Conservation (phyloP, 1,140 invertebrate species). For the Drosophila willistoni region DNA sequence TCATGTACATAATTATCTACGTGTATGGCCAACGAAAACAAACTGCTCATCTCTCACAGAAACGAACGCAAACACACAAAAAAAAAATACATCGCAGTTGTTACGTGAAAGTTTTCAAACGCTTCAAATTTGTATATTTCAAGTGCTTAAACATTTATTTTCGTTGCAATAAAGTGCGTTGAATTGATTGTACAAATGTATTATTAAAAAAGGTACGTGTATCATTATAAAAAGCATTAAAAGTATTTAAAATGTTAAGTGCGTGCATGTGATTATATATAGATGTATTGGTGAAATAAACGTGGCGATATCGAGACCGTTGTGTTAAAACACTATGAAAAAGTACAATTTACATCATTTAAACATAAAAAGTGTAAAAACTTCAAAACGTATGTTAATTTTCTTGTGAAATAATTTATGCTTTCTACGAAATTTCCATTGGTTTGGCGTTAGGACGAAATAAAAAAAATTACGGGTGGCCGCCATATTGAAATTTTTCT, state of each 20-base stretch:
- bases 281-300: conserved; percentile 49
- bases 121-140: conserved; percentile 54
- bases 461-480: conserved; percentile 36
- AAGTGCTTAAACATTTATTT: conserved; percentile 54
- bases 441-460: neutral
- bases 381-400: neutral
- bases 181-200: conserved; percentile 71
- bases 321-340: neutral
- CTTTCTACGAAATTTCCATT: neutral
- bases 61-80: conserved; percentile 43
- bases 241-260: conserved; percentile 10
- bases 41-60: conserved; percentile 3
- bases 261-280: conserved; percentile 18
- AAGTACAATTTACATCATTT: neutral
- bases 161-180: conserved; percentile 55
- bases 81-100: conserved; percentile 64
- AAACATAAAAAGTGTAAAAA: neutral
- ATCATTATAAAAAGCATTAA: neutral
- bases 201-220: conserved; percentile 69
- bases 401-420: conserved; percentile 25
- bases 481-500: conserved; percentile 73
- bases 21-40: neutral
- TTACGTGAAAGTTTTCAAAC: conserved; percentile 75
- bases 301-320: conserved; percentile 52
- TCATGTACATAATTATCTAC: neutral